phyloP scores from a whole-genome alignment of 2,888 invertebrate genomes.

The Drosophila dives region DNA sequence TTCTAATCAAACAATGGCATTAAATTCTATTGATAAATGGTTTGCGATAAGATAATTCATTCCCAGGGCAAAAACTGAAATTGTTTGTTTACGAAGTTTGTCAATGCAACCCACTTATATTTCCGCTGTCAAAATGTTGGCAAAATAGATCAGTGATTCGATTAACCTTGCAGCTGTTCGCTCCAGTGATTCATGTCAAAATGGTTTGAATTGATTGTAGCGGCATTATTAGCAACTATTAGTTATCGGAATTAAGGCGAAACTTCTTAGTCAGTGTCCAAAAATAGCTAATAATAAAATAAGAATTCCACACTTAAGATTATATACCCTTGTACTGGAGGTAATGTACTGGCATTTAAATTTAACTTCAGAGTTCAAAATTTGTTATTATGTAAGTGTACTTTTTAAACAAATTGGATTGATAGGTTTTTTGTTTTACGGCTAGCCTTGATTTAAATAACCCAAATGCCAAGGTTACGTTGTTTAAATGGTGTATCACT shows the following conservation, averaged over 20 bases:
- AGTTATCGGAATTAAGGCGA: background rate
- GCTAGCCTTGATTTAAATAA: background rate
- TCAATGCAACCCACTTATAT: constrained; percentile 11
- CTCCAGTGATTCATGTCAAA: constrained; percentile 35
- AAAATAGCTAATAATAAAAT: constrained; percentile 20
- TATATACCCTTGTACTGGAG: background rate
- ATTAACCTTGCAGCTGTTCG: constrained; percentile 31
- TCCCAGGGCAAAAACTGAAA: constrained; percentile 37
- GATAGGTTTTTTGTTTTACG: background rate
- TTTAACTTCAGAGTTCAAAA: background rate
- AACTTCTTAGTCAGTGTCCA: constrained; percentile 45
- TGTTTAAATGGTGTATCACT: background rate
- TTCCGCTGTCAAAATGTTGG: constrained; percentile 24
- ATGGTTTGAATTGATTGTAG: background rate
- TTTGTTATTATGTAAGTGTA: background rate
- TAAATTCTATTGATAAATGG: constrained; percentile 45
- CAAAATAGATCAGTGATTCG: constrained; percentile 35
- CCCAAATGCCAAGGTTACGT: background rate
- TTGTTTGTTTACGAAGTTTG: constrained; percentile 41
- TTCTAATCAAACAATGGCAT: constrained; percentile 46
- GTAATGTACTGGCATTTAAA: background rate
- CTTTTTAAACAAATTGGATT: background rate
- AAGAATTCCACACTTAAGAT: background rate
- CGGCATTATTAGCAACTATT: background rate
- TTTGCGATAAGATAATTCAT: constrained; percentile 46